Percentiles rank a stretch among this genome's conserved stretches.
Evolutionary conservation across 2,113 vertebrate genomes (phyloP).

Genomic region (Neolamprologus ventralis): DNA sequence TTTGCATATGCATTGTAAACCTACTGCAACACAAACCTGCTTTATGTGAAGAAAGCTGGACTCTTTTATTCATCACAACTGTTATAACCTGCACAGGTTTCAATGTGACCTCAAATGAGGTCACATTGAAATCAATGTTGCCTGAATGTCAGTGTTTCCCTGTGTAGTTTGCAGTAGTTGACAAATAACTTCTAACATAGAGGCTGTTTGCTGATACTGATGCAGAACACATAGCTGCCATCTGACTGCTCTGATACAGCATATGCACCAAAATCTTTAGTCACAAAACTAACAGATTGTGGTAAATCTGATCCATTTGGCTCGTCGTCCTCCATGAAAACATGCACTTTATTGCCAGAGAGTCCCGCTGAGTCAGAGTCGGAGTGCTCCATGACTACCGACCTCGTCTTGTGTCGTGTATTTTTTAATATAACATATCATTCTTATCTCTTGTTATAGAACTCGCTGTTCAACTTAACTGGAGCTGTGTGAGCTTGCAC

Average conservation of each 20-base stretch:
- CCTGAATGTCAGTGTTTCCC: background rate
- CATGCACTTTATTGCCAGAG: background rate
- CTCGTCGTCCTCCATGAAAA: background rate
- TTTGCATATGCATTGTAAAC: background rate
- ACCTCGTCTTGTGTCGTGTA: background rate
- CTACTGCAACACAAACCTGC: background rate
- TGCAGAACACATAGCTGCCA: background rate
- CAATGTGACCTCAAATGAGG: background rate
- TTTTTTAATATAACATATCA: background rate
- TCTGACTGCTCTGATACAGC: constrained; percentile 13
- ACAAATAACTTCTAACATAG: background rate
- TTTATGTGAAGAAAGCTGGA: background rate
- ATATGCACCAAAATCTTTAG: constrained; percentile 14
- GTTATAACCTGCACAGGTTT: background rate
- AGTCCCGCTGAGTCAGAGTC: background rate
- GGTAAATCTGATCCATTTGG: constrained; percentile 25
- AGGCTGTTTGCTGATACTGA: background rate
- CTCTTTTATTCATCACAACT: background rate
- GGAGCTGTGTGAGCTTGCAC: background rate
- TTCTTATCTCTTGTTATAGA: background rate
- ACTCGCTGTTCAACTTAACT: background rate
- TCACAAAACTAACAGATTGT: constrained; percentile 19
- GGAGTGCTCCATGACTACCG: background rate
- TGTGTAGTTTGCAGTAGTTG: background rate
- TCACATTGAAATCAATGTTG: background rate